Evolutionary conservation across 2,113 vertebrate species (phyloP).

Genomic region (Sminthopsis crassicaudata): DNA sequence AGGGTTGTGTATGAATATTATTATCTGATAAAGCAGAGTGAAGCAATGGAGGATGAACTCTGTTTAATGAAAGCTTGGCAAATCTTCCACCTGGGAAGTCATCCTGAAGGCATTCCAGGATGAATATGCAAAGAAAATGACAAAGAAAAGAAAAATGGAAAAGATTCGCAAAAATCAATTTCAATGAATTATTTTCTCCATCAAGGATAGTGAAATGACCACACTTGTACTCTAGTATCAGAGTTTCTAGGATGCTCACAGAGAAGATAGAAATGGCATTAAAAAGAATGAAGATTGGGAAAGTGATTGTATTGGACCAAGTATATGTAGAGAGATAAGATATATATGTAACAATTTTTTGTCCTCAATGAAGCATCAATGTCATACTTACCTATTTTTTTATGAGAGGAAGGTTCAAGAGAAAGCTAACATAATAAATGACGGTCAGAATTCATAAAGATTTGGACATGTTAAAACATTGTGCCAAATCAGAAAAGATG

Average conservation of each 20-base stretch:
- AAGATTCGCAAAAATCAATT: not conserved
- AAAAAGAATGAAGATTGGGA: not conserved
- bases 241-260: not conserved
- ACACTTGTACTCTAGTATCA: not conserved
- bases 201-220: not conserved
- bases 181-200: not conserved
- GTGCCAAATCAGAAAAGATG: not conserved
- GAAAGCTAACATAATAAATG: not conserved
- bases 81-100: not conserved
- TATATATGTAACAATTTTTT: not conserved
- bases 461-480: not conserved
- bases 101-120: not conserved
- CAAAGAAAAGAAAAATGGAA: not conserved
- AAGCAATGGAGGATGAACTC: not conserved
- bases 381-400: not conserved
- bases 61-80: not conserved
- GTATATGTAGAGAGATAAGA: not conserved
- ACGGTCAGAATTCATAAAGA: not conserved
- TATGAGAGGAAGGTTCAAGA: not conserved
- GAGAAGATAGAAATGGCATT: not conserved
- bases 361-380: not conserved
- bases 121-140: not conserved
- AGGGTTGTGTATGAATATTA: not conserved
- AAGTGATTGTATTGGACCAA: not conserved
- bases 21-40: not conserved